Base-by-base conservation (phyloP, 2,888 invertebrate genomes). In the Sepiola atlantica region DNA sequence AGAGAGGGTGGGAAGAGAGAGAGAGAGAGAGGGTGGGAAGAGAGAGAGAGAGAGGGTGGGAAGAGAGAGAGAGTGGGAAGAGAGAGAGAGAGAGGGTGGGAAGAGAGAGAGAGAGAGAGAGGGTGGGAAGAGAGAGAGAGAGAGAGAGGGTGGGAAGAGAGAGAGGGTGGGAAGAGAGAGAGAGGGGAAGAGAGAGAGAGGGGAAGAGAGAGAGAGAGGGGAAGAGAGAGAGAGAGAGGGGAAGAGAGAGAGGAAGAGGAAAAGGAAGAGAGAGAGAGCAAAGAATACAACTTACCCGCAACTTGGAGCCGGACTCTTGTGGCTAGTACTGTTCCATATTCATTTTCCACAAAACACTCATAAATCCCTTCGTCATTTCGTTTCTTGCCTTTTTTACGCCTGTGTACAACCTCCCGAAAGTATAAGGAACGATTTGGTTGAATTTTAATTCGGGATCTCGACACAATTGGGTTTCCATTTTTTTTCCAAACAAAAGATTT, bases 401-500 rank as follows among this genome's bases (percentile, higher is more conserved):
- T 95, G 92, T 95, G 95, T 91, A 95, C 94, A 35, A 96, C 95
- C 28, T 95, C 95, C 92, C 95, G 95, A 35, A 96, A 95, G 92
- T 94, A 96, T 91, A 96, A 95, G 20, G 96, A 95, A 77, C 96
- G 96, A 94, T 96, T 96, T 94, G 94, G 91, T n/a, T 95, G 94
- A 45, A 95, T 93, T 61, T 95, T 95, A n/a, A 96, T 94, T 90
- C 95, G 94, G 28, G 55, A 55, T 45, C 94, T 94, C 28, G 95
- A 91, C n/a, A 95, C 94, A 20, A 96, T 61, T 3, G 95, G 94
- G 18, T 94, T 93, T 1, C 95, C 95, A 94, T 96, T 95, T 92
- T 95, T 95, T 55, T 94, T 94, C 96, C 96, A 96, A 20, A 94
- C 93, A 54, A 95, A 94, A n/a, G 95, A 95, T 91, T 95, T 94